Percentiles rank a stretch among this genome's conserved stretches.
Evolutionary conservation across 2,888 invertebrate species (phyloP).

Genomic region (Cosmia pyralina): DNA sequence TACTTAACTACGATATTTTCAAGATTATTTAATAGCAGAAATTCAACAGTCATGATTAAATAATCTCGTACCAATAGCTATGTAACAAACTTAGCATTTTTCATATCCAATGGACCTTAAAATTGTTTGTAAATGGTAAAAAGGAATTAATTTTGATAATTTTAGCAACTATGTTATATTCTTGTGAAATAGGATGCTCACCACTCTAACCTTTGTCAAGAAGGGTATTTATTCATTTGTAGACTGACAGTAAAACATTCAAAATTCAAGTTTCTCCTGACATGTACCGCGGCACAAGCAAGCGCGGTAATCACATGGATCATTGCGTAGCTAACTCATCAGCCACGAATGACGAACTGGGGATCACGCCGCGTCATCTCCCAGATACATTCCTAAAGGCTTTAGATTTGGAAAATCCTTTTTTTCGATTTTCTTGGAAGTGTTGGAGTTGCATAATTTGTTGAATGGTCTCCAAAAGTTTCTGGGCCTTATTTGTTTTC

Average conservation of each 20-base stretch:
- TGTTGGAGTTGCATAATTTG: slow-evolving; percentile 42
- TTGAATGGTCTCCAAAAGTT: slow-evolving; percentile 44
- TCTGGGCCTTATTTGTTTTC: slow-evolving; percentile 46
- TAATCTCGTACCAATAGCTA: no score
- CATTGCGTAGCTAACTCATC: slow-evolving; percentile 75
- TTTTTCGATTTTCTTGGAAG: slow-evolving; percentile 28
- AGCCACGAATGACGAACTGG: slow-evolving; percentile 72
- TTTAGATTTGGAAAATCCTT: slow-evolving; percentile 48
- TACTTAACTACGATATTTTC: background rate
- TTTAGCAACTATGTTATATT: background rate
- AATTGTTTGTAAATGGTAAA: background rate
- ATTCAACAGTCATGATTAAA: no score
- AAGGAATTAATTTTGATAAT: background rate
- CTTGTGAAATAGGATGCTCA: background rate
- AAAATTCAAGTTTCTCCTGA: background rate
- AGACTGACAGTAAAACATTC: background rate
- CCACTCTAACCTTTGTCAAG: background rate
- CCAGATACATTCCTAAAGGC: slow-evolving; percentile 46
- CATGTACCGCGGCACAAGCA: slow-evolving; percentile 49
- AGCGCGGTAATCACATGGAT: slow-evolving; percentile 74
- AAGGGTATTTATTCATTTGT: background rate
- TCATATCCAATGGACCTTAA: background rate
- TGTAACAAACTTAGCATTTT: background rate
- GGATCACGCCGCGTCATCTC: slow-evolving; percentile 70
- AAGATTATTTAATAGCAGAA: background rate